phyloP scores from a whole-genome alignment of 1,140 invertebrate genomes.

The Pristionchus pacificus region DNA sequence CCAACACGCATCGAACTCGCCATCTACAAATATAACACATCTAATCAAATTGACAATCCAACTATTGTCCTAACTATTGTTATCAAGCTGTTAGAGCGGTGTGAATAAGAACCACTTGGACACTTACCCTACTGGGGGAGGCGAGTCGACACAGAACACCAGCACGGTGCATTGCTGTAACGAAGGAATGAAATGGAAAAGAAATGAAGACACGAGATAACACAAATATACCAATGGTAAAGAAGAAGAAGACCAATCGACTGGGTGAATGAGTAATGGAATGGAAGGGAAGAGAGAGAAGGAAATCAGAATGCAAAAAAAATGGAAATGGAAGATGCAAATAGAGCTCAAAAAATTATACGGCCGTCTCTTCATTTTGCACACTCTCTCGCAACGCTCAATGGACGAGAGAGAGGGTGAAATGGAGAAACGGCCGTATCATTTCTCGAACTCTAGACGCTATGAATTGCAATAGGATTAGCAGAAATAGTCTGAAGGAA shows the following conservation, averaged over 20 bases:
- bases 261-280: slow-evolving; percentile 16
- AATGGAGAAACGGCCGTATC: no score
- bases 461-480: neutral
- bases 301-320: slow-evolving; percentile 9
- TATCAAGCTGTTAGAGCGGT: neutral
- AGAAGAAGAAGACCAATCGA: slow-evolving; percentile 4
- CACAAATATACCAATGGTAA: slow-evolving; percentile 15
- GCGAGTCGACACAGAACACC: slow-evolving; percentile 19
- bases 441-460: no score
- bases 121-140: slow-evolving; percentile 18
- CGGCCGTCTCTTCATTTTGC: no score
- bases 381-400: no score
- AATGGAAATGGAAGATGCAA: no score
- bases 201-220: slow-evolving; percentile 18
- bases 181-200: neutral
- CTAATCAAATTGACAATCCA: slow-evolving; percentile 12
- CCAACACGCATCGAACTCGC: neutral
- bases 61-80: slow-evolving; percentile 6
- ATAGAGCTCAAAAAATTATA: no score
- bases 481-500: slow-evolving; percentile 6
- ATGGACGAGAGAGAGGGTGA: neutral
- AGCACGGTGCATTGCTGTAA: slow-evolving; percentile 25
- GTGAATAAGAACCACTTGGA: neutral
- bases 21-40: slow-evolving; percentile 8
- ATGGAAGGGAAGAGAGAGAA: slow-evolving; percentile 6